Evolutionary conservation across 2,888 invertebrate species (phyloP), one percentile per base, ranked within the genome.

Genomic region (Ctena decussata): DNA sequence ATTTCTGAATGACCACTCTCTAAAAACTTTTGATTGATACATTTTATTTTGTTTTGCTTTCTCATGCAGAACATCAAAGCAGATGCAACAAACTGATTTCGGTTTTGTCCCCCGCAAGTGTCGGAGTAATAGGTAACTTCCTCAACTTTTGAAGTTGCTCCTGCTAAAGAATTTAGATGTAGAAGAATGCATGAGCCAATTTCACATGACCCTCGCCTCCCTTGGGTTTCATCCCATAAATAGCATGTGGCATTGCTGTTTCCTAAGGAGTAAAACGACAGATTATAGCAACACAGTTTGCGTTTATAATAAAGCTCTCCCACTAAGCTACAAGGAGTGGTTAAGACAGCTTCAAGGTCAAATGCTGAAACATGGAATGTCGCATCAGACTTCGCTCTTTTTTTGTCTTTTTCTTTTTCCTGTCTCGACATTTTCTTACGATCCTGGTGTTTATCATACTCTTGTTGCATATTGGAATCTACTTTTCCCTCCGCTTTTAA

Each of bases 271-370:
- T 74, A 80, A 11, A 85, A 78, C 8, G 83, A 75, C 11, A 86
- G 41, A 77, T 80, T 86, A 74, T 83, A 83, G 46, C 74, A 70
- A 21, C 35, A 73, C 15, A 77, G 70, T 49, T 77, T 80, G n/a
- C 77, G 35, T 69, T 85, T 85, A 77, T 88, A 85, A 72, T 85
- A 82, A 3, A 85, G 39, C 39, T 84, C 79, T 21, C 88, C 74
- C 8, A 85, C 80, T 15, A 70, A 27, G 37, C 60, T 35, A 60
- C 80, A 87, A 6, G 80, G 82, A 35, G 75, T 80, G n/a, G 73
- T n/a, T 32, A 85, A 32, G 0, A 82, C 80, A 53, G 82, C 82
- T 41, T 82, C 60, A 39, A 82, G 37, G 27, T 82, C 82, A 82
- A 85, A 85, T 70, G 81, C 69, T 41, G 77, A 65, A 37, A 37